Base-by-base conservation (phyloP, 2,797 vertebrate species). In the Rhyacichthys aspro region DNA sequence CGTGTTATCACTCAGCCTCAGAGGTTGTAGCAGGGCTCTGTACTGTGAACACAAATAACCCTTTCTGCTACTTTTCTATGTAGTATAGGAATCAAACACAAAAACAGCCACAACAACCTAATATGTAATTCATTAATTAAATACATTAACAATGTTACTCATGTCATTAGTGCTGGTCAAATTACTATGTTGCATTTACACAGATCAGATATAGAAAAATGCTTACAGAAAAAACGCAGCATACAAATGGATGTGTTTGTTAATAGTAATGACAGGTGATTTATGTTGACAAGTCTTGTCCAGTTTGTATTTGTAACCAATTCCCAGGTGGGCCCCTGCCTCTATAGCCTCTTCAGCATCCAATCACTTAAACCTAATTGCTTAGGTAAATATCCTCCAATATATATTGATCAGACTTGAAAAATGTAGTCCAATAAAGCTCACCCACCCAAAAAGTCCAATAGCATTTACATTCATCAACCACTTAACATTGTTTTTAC, bases 311-410 rank as follows among this genome's bases (percentile, higher is more conserved):
- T 59, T 68, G 67, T 71, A 42, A 81, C 83, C 64, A 74, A 86
- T 86, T 86, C 86, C 88, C 86, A 72, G 68, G 72, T 74, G 85
- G 82, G 58, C 43, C 46, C 59, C n/a, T 3, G 46, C 60, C 63
- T 74, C 17, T 67, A 70, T 64, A 72, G 59, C 62, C 82, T 71
- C 73, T 45, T 38, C 47, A 33, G 69, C 50, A 77, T 74, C 57
- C 28, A 62, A 62, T 61, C 86, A 88, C 88, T 90, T 83, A 76
- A 67, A 81, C 64, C 61, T 81, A 81, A 89, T 91, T 89, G 79
- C 73, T 82, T 79, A 71, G 75, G 70, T 87, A 87, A 86, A 89
- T 86, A 85, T 80, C 62, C 69, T 67, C 73, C 80, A 44, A 81
- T 80, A 87, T 70, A 83, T 84, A 90, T 88, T 80, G 90, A 90